Percentiles rank a stretch among this genome's conserved stretches.
phyloP scores from a whole-genome alignment of 2,888 invertebrate species.

The Caradrina kadenii region DNA sequence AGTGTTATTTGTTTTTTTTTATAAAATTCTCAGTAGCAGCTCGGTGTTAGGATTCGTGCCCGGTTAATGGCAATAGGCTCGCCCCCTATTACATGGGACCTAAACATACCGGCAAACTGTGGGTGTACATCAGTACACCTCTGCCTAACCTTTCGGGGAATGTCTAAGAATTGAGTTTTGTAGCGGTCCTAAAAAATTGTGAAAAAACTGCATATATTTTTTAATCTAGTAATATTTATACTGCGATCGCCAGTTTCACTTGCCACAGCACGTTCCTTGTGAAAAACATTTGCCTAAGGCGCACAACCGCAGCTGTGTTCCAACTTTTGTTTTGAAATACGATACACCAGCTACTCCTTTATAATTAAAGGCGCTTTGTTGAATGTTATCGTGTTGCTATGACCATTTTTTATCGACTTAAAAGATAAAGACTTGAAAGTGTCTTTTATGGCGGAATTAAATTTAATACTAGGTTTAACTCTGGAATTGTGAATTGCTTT shows the following conservation, averaged over 20 bases:
- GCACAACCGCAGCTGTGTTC: constrained; percentile 50
- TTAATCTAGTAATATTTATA: constrained; percentile 32
- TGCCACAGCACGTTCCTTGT: constrained; percentile 44
- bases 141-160: neutral
- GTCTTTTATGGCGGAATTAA: neutral
- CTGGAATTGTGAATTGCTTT: neutral
- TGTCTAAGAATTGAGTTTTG: constrained; percentile 17
- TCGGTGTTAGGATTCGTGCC: too few relatives aligned
- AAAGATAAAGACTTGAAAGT: constrained; percentile 11
- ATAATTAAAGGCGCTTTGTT: constrained; percentile 26
- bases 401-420: constrained; percentile 31
- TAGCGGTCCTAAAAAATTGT: constrained; percentile 11
- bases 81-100: too few relatives aligned
- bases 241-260: constrained; percentile 28
- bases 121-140: too few relatives aligned
- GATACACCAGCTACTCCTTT: constrained; percentile 52
- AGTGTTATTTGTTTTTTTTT: too few relatives aligned
- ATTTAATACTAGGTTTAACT: neutral
- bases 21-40: too few relatives aligned
- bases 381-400: constrained; percentile 33
- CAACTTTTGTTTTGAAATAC: constrained; percentile 59
- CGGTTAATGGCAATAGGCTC: too few relatives aligned
- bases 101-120: too few relatives aligned
- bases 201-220: constrained; percentile 18
- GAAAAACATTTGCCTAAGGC: constrained; percentile 54